Evolutionary conservation across 2,888 invertebrate genomes (phyloP).

Genomic region (Drosophila rubida): DNA sequence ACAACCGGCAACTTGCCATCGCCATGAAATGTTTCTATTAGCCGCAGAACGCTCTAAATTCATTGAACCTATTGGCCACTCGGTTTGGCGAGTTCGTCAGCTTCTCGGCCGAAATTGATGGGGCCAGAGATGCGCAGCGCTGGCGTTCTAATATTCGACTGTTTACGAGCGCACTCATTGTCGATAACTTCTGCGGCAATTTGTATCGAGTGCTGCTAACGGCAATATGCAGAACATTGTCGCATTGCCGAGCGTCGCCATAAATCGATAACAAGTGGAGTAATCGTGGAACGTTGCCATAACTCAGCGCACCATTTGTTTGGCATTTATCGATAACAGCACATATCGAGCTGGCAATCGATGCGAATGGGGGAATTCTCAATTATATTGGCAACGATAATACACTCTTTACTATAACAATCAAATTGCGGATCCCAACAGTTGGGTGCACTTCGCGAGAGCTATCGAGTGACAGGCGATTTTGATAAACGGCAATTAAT

Average conservation of each 20-base stretch:
- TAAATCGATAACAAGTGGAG: neutral
- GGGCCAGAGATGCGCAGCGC: neutral
- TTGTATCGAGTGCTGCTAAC: neutral
- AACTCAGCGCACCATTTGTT: neutral
- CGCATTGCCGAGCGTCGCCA: neutral
- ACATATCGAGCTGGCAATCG: neutral
- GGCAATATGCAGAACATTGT: neutral
- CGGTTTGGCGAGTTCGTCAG: too few relatives aligned
- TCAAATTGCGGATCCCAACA: too few relatives aligned
- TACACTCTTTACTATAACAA: too few relatives aligned
- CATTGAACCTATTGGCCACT: neutral
- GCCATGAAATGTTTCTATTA: slow-evolving; percentile 65
- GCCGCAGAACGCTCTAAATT: slow-evolving; percentile 37
- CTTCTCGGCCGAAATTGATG: neutral
- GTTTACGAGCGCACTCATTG: neutral
- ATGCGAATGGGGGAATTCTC: neutral
- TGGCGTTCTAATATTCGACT: neutral
- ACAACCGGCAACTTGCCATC: slow-evolving; percentile 52
- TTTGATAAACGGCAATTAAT: slow-evolving; percentile 8
- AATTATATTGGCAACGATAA: too few relatives aligned
- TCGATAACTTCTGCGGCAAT: neutral
- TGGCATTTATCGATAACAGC: neutral
- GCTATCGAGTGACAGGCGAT: neutral
- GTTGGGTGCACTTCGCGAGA: slow-evolving; percentile 2
- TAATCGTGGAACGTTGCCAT: neutral